Base-by-base conservation (phyloP, 2,797 vertebrate species). In the Chiloscyllium punctatum region DNA sequence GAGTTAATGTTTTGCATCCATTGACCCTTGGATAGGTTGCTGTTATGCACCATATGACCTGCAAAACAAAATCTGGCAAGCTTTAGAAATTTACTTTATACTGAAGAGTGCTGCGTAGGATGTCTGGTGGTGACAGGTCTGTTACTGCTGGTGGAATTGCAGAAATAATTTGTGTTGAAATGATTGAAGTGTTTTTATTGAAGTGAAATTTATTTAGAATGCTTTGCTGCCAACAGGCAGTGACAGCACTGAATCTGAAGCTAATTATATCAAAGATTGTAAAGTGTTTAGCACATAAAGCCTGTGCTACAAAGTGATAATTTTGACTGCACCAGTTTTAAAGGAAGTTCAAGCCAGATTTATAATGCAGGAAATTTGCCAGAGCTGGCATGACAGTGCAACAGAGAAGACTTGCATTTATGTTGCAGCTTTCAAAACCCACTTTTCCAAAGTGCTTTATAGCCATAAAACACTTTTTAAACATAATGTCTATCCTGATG, bases 161-260 rank as follows among this genome's bases (percentile, higher is more conserved):
- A 62, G 90, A 62, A 91, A 91, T 91, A 62, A 66, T 66, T 68
- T n/a, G 37, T 68, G 62, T 37, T 92, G 90, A 92, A 92, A 68
- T 68, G 68, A 92, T 68, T 42, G 18, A 92, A 68, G 18, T 92
- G 37, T 37, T 92, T 92, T 92, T 33, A n/a, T 37, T 92, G 9
- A 37, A 11, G 33, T 37, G n/a, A 68, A 68, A 92, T 68, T 92
- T 68, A 68, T n/a, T 92, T 92, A 66, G 88, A 91, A 66, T 23
- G n/a, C 21, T 23, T 91, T 92, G 25, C 62, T 92, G n/a, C 21
- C n/a, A 92, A 42, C 21, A 25, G 62, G 68, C 33, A 21, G 88
- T 68, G 88, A 23, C 57, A 92, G 68, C 62, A 68, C 18, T 68
- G 18, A 8, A 42, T 68, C 68, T 37, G 90, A n/a, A 92, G 62